These are phyloP conservation scores for Hoplostethus mediterraneus DNA, from an alignment of 2,797 vertebrate genomes.

Conservation along the genomic window DNA sequence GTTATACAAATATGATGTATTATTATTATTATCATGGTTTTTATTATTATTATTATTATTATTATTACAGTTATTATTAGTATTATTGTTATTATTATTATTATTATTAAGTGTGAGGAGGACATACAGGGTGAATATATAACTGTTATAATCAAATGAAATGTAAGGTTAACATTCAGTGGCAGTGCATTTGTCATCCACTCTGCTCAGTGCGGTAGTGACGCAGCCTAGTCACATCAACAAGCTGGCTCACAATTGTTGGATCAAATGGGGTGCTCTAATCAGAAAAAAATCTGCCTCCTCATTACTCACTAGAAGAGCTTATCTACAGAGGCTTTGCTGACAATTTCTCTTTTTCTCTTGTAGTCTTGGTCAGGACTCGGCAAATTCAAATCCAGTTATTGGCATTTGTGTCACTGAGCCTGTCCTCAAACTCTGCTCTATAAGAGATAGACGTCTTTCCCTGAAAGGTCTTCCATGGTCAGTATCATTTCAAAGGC, in stretches of 20 bases:
- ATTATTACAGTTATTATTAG: no score
- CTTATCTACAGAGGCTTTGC: background rate
- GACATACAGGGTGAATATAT: background rate
- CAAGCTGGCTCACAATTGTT: slow-evolving; percentile 1
- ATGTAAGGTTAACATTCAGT: slow-evolving; percentile 13
- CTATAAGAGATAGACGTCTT: slow-evolving; percentile 10
- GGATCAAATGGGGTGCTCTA: slow-evolving; percentile 4
- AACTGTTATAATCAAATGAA: background rate
- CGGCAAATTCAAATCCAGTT: background rate
- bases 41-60: no score
- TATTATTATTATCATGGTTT: no score
- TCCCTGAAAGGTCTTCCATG: slow-evolving; percentile 21
- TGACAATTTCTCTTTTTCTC: background rate
- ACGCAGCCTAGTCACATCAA: slow-evolving; percentile 1
- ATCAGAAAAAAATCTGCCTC: slow-evolving; percentile 5
- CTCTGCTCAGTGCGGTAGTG: background rate
- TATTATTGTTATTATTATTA: no score
- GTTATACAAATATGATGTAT: no score
- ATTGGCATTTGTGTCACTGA: slow-evolving; percentile 10
- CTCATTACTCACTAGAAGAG: background rate
- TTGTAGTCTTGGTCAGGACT: background rate
- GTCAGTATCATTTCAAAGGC: slow-evolving; percentile 49
- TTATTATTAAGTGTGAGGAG: no score
- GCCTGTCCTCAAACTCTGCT: slow-evolving; percentile 4
- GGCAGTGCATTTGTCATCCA: slow-evolving; percentile 13